Evolutionary conservation across 2,888 invertebrate species (phyloP).

Genomic region (Dynastes grantii): DNA sequence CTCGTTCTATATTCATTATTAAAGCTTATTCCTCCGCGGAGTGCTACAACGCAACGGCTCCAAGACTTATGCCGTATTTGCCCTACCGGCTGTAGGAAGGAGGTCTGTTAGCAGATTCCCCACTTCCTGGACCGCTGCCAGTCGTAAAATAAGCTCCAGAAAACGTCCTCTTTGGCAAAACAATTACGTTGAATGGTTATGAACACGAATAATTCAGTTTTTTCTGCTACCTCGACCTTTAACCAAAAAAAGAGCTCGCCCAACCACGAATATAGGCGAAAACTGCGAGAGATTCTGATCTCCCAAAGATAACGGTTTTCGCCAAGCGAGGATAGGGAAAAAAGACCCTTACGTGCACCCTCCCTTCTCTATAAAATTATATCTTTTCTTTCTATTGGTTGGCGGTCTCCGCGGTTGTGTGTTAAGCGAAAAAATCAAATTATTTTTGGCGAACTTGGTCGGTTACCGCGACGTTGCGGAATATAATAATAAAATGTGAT

Average conservation of each 20-base stretch:
- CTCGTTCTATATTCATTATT: too few relatives aligned
- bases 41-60: too few relatives aligned
- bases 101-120: too few relatives aligned
- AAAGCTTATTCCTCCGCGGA: too few relatives aligned
- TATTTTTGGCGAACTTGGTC: constrained; percentile 8
- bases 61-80: too few relatives aligned
- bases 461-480: constrained; percentile 1
- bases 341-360: neutral
- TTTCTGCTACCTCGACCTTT: constrained; percentile 5
- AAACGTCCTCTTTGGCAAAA: constrained; percentile 29
- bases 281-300: constrained; percentile 22
- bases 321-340: too few relatives aligned
- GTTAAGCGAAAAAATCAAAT: constrained; percentile 16
- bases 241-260: constrained; percentile 10
- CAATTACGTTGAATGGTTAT: constrained; percentile 45
- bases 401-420: neutral
- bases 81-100: too few relatives aligned
- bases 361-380: constrained; percentile 20
- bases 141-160: constrained; percentile 15
- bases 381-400: neutral
- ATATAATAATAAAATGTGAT: constrained; percentile 16
- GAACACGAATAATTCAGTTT: constrained; percentile 35
- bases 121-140: neutral
- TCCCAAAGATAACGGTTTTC: too few relatives aligned
- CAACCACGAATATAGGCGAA: neutral